Evolutionary conservation across 2,888 invertebrate genomes (phyloP).

Genomic region (Alitta virens): DNA sequence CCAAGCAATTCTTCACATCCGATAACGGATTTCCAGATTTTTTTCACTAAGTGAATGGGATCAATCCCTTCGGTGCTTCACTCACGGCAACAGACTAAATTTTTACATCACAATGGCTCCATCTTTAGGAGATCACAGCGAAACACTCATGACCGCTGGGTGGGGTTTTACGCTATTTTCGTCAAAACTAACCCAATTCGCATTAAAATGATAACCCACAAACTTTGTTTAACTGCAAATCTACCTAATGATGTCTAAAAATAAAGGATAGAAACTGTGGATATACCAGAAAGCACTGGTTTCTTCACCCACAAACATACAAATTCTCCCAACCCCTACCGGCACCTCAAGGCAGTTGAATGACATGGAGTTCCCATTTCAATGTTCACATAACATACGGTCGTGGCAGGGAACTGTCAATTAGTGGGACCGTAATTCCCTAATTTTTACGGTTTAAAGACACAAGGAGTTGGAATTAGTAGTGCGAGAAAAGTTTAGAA

Average conservation of each 20-base stretch:
- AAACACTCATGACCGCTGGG: background rate
- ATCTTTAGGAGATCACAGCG: too few species aligned
- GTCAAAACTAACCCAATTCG: background rate
- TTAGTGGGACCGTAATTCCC: too few species aligned
- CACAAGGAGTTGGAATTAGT: too few species aligned
- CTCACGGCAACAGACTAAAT: background rate
- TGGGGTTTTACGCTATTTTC: background rate
- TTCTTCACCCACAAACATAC: background rate
- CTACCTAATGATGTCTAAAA: background rate
- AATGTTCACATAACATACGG: background rate
- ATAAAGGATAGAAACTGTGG: too few species aligned
- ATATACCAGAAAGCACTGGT: background rate
- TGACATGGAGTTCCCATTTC: slow-evolving; percentile 14
- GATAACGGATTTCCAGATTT: too few species aligned
- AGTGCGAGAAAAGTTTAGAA: too few species aligned
- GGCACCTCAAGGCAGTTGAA: slow-evolving; percentile 11
- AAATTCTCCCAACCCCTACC: slow-evolving; percentile 17
- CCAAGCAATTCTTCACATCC: background rate
- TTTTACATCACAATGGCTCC: slow-evolving; percentile 1
- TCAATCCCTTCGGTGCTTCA: background rate
- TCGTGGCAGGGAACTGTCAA: background rate
- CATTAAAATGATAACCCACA: background rate
- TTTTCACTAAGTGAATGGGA: background rate
- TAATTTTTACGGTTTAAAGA: too few species aligned
- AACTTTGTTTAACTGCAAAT: background rate